Evolutionary conservation across 2,888 invertebrate species (phyloP), one percentile per base, ranked within the genome.

Genomic region (Camponotus fellah): DNA sequence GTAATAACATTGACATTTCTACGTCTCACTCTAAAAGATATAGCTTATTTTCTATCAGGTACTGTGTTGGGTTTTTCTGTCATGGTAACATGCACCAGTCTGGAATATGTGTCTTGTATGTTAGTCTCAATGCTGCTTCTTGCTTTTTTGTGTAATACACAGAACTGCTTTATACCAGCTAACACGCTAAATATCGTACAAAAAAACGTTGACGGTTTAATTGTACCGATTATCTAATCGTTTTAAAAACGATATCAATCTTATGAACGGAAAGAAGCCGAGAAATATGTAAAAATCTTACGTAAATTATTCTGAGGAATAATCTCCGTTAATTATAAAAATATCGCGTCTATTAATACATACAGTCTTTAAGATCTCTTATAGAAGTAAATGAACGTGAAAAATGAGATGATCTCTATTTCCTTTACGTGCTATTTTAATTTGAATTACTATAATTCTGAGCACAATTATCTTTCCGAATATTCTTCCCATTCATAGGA

Each of bases 41-140:
- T 92, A 94, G 93, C 95, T 95, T 94, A 95, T 92, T 94, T 94
- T 95, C 95, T 95, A 95, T 95, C 95, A 95, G 95, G 95, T 95
- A 95, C 95, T 94, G 94, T 89, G 92, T 93, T 94, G 93, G 94
- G 92, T 94, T 94, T 90, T 91, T 94, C 92, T 95, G 94, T 95
- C 95, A 95, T 95, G 95, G 95, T 95, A 95, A 95, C 94, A 93
- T 94, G 93, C 93, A 94, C 94, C 94, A 94, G 93, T 94, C 92
- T 94, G 93, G 92, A 94, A 92, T 92, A 90, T 92, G 90, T 91
- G 82, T 90, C 88, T 86, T 86, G 83, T 76, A 87, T 79, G 83
- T 88, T 82, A 80, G 79, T 87, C 83, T 81, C 80, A 65, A 76
- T 64, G 62, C 37, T 60, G 79, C 60, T 87, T 75, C 85, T 88